Percentiles rank a stretch among this genome's conserved stretches.
Evolutionary conservation across 2,888 invertebrate species (phyloP).

Genomic region (Rotaria sp.): DNA sequence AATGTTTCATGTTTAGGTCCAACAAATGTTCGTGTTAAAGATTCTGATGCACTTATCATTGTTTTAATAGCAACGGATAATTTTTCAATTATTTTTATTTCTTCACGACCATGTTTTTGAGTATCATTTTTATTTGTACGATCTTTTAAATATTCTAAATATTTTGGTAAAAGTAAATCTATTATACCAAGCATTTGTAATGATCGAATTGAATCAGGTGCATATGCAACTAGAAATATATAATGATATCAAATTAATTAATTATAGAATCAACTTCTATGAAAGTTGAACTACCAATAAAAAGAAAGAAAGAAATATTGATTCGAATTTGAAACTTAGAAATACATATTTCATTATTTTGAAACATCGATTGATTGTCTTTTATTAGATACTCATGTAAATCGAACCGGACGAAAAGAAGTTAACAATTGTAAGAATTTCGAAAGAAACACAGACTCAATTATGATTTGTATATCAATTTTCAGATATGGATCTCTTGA

Average conservation of each 20-base stretch:
- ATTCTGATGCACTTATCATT: constrained; percentile 88
- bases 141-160: constrained; percentile 80
- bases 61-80: constrained; percentile 88
- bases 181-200: constrained; percentile 70
- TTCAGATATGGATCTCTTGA: too few relatives aligned
- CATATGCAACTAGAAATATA: constrained; percentile 70
- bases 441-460: too few relatives aligned
- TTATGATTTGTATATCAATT: too few relatives aligned
- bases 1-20: constrained; percentile 30
- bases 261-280: too few relatives aligned
- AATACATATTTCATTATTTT: too few relatives aligned
- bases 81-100: constrained; percentile 83
- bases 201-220: constrained; percentile 74
- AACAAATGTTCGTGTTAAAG: constrained; percentile 62
- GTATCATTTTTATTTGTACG: constrained; percentile 57
- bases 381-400: too few relatives aligned
- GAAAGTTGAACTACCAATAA: too few relatives aligned
- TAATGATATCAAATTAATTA: not conserved
- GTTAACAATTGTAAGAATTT: too few relatives aligned
- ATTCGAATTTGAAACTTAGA: too few relatives aligned
- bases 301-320: too few relatives aligned
- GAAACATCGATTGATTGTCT: too few relatives aligned
- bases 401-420: too few relatives aligned
- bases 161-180: constrained; percentile 90
- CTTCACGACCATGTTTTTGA: constrained; percentile 65